Base-by-base conservation (phyloP, 2,888 invertebrate species). In the Megastigmus dorsalis region DNA sequence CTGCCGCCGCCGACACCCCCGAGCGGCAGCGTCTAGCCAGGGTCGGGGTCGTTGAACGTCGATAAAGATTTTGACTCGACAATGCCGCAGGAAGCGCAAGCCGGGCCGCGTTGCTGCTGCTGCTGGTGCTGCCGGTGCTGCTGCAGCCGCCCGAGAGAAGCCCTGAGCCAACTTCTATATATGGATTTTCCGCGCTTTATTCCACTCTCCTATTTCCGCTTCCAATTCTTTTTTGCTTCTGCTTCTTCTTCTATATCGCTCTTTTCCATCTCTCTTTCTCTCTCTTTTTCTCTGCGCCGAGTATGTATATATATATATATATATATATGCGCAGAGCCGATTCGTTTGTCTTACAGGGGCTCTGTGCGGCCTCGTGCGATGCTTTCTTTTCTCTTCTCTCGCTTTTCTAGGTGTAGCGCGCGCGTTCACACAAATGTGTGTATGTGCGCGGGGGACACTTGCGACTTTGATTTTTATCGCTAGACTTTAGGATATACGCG, bases 11-110 rank as follows among this genome's bases (percentile, higher is more conserved):
- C 67, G 57, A 10, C 60, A 43, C 60, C n/a, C 63, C 60, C 45
- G 38, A 45, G 75, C 72, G 68, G 60, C 60, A 33, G 75, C 83
- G 86, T 87, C 88, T 87, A 84, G 86, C 88, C 87, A 86, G 86
- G 86, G 86, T 86, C 85, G 87, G 87, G 87, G 87, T 88, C 88
- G 85, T 87, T 88, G 88, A 87, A 87, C 88, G 88, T 87, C 86
- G 87, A 86, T 87, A 86, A 87, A 88, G 88, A 88, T 87, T 87
- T 88, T 83, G 85, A 85, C 86, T 85, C 84, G 79, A 81, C 84
- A 81, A 80, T 80, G 78, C 79, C 79, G 79, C 80, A 79, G 80
- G 74, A 65, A 65, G 69, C 72, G 62, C 50, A 18, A 33, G 52
- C 63, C 55, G 33, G 33, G n/a, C n/a, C 50, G 26, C 67, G 28